Percentiles rank a stretch among this genome's conserved stretches.
Conservation (phyloP, 2,113 vertebrate genomes). For the Lagopus leucura region DNA sequence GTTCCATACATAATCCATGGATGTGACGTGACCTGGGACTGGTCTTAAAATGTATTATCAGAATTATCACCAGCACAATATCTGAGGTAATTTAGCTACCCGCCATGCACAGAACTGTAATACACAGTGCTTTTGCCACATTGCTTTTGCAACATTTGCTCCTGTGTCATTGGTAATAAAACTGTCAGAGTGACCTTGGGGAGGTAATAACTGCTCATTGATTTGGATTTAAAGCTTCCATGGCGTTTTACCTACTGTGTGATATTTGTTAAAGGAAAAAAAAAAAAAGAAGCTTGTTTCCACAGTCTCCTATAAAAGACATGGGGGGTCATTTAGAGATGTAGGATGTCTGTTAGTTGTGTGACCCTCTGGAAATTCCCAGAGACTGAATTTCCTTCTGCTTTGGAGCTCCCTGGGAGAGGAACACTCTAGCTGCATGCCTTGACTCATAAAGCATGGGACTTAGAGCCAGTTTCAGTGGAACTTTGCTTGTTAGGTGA, state of each 20-base stretch:
- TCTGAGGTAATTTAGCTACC: slow-evolving; percentile 48
- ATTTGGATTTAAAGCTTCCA: slow-evolving; percentile 48
- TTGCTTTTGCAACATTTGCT: slow-evolving; percentile 47
- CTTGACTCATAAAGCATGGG: neutral
- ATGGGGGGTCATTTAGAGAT: neutral
- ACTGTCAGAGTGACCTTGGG: slow-evolving; percentile 39
- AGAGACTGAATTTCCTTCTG: neutral
- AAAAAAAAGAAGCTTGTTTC: neutral
- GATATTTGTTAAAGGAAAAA: neutral
- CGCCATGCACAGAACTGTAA: neutral
- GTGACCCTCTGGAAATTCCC: neutral
- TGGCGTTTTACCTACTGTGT: neutral
- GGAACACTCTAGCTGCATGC: rapidly evolving
- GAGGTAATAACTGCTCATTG: slow-evolving; percentile 42
- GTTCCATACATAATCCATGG: slow-evolving; percentile 32
- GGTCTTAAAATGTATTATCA: slow-evolving; percentile 16
- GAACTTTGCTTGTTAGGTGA: neutral
- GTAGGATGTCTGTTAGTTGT: neutral
- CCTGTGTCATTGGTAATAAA: slow-evolving; percentile 47
- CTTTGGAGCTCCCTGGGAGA: neutral
- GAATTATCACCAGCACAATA: slow-evolving; percentile 17
- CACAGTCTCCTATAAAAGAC: neutral
- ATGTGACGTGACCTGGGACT: neutral
- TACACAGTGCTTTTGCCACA: neutral
- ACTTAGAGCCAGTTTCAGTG: neutral